Percentiles rank a stretch among this genome's conserved stretches.
These are phyloP conservation scores for Takifugu ocellatus DNA, from an alignment of 2,797 vertebrate genomes.

Conservation along the genomic window DNA sequence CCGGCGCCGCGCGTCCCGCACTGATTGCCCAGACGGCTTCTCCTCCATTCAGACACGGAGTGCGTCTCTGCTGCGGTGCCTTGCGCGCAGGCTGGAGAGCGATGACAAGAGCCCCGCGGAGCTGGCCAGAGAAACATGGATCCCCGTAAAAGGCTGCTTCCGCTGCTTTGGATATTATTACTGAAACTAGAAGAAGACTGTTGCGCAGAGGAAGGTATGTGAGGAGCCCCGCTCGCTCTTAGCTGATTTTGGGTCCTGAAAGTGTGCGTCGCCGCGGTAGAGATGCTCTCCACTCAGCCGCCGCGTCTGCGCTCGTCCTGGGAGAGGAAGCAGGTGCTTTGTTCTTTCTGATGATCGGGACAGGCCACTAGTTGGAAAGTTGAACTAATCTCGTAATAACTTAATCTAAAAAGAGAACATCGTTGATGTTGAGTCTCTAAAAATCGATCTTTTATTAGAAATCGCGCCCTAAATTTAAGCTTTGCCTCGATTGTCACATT, in stretches of 20 bases:
- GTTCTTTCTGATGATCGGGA: no score
- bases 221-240: not conserved
- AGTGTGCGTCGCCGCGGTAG: not conserved
- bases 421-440: no score
- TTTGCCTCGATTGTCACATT: no score
- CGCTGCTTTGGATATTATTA: conserved; percentile 77
- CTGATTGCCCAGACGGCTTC: conserved; percentile 54
- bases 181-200: conserved; percentile 50
- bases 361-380: no score
- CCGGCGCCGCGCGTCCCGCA: conserved; percentile 35
- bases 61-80: conserved; percentile 60
- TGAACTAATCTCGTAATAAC: no score
- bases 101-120: conserved; percentile 75
- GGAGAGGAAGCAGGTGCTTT: conserved; percentile 15
- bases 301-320: conserved; percentile 13
- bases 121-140: conserved; percentile 74
- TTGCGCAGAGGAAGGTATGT: conserved; percentile 74
- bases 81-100: conserved; percentile 69
- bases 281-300: conserved; percentile 28
- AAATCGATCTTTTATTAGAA: no score
- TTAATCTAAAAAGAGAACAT: no score
- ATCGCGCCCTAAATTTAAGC: no score
- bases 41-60: conserved; percentile 22
- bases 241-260: not conserved
- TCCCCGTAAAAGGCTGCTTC: conserved; percentile 64